A percentile compares a stretch with the other conserved stretches of the same genome.
These are phyloP conservation scores for Onychomys leucogaster DNA, from an alignment of 2,797 vertebrate genomes.

Conservation along the genomic window DNA sequence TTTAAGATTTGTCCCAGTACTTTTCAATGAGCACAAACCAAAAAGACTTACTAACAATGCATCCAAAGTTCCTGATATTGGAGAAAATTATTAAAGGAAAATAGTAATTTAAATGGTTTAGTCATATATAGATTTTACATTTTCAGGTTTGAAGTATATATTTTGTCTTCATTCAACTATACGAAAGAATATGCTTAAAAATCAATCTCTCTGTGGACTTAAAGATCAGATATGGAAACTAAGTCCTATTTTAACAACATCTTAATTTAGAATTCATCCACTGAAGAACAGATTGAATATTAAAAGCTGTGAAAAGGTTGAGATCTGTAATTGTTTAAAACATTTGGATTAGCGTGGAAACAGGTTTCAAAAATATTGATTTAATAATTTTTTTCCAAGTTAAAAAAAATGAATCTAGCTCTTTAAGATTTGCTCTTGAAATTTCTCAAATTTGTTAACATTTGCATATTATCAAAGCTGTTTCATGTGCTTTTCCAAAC, in stretches of 20 bases:
- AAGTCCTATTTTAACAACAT: neutral
- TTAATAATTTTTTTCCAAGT: conserved; percentile 1
- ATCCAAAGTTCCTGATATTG: neutral
- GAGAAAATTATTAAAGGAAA: neutral
- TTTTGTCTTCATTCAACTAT: neutral
- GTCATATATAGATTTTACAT: neutral
- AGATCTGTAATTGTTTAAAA: conserved; percentile 47
- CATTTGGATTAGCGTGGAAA: neutral
- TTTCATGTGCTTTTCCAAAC: neutral
- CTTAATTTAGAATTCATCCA: conserved; percentile 50
- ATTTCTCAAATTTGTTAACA: neutral
- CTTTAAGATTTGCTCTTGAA: neutral
- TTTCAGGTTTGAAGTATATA: neutral
- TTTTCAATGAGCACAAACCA: neutral
- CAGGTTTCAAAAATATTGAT: conserved; percentile 40
- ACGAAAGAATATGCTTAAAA: neutral
- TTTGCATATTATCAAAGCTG: neutral
- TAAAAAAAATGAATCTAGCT: neutral
- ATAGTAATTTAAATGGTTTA: neutral
- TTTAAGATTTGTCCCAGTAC: neutral
- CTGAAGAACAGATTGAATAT: conserved; percentile 20
- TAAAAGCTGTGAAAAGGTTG: conserved; percentile 50
- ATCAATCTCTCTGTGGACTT: neutral
- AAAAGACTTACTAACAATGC: neutral
- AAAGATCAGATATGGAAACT: neutral